Evolutionary conservation across 2,113 vertebrate genomes (phyloP).

Genomic region (Penelope pileata): DNA sequence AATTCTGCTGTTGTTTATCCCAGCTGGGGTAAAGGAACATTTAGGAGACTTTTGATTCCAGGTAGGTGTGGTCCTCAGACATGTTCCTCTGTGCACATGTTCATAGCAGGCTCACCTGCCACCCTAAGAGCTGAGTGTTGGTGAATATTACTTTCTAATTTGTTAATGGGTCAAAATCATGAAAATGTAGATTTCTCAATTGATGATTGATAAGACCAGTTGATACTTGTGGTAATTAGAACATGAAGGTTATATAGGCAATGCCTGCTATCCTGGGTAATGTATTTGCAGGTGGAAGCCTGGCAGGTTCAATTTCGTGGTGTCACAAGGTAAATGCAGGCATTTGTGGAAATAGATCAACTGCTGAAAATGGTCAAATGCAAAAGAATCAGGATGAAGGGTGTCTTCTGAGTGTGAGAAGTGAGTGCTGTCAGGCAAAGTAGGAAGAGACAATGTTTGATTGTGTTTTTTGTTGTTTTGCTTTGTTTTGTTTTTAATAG

Average conservation of each 20-base stretch:
- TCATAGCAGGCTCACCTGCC: neutral
- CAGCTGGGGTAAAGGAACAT: neutral
- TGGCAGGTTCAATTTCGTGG: conserved; percentile 31
- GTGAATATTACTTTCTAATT: neutral
- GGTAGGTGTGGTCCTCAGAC: neutral
- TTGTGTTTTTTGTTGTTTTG: neutral
- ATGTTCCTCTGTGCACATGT: neutral
- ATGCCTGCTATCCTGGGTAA: neutral
- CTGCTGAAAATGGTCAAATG: conserved; percentile 45
- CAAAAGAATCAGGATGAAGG: conserved; percentile 22
- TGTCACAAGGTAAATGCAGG: neutral
- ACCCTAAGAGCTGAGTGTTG: neutral
- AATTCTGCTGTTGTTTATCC: neutral
- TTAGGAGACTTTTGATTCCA: neutral
- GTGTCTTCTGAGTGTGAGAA: conserved; percentile 14
- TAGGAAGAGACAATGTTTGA: neutral
- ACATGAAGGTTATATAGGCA: neutral
- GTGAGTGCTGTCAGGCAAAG: neutral
- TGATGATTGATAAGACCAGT: neutral
- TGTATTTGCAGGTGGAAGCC: conserved; percentile 8
- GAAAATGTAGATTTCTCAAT: neutral
- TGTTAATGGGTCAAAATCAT: neutral
- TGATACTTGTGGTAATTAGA: neutral
- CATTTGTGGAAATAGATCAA: conserved; percentile 12
- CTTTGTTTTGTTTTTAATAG: neutral